Conservation (phyloP, 2,888 invertebrate genomes). For the Chymomyza fuscimana region DNA sequence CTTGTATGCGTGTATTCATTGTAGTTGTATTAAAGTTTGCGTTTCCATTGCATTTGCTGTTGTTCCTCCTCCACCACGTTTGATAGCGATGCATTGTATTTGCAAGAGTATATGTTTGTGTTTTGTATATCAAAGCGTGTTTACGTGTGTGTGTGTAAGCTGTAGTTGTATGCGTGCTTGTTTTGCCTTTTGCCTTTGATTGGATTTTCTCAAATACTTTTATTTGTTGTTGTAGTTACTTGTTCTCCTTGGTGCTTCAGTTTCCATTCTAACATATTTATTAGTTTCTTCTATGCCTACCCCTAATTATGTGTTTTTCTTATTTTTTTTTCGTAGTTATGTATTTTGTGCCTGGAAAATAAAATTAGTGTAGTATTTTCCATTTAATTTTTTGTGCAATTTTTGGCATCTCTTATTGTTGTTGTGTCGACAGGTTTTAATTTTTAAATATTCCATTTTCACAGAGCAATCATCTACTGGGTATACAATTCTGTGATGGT, state of each 20-base stretch:
- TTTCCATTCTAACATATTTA: conserved; percentile 12
- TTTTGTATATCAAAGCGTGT: no score
- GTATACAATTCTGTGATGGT: conserved; percentile 94
- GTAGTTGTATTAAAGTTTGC: conserved; percentile 3
- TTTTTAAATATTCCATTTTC: conserved; percentile 28
- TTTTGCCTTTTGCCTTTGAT: conserved; percentile 8
- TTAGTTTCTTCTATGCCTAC: neutral
- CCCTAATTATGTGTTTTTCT: no score
- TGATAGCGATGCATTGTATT: conserved; percentile 7
- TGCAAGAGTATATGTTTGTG: neutral
- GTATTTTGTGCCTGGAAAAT: conserved; percentile 4
- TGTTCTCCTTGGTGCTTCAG: conserved; percentile 9
- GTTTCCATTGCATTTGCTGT: conserved; percentile 16
- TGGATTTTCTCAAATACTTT: conserved; percentile 45
- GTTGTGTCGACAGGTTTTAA: neutral
- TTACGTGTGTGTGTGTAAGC: no score
- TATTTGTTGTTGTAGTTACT: conserved; percentile 22
- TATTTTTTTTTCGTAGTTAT: neutral
- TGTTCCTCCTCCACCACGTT: neutral
- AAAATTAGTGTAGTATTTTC: conserved; percentile 7
- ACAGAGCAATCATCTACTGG: conserved; percentile 94
- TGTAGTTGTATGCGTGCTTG: no score
- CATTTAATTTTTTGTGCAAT: neutral
- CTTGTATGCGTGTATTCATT: neutral
- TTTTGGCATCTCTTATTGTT: neutral